Evolutionary conservation across 2,797 vertebrate species (phyloP), one percentile per base, ranked within the genome.

Genomic region (Etheostoma nigrum): DNA sequence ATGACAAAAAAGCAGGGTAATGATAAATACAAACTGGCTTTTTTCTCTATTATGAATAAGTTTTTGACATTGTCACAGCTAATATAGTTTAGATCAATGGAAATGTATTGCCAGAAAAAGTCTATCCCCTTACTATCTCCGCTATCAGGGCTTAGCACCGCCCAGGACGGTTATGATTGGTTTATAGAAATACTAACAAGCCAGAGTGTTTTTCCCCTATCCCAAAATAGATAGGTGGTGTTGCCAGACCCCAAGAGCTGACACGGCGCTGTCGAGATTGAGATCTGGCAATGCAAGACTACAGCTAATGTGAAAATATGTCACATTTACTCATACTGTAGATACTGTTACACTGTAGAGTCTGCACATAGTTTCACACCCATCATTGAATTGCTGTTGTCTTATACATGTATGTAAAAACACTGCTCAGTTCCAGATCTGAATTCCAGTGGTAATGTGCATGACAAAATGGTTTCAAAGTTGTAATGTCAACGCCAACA

Each of bases 391-490:
- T 21, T 55, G 30, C 30, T 58, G 33, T 53, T 59, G 67, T 62
- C 42, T 69, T 67, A 23, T 45, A 48, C 42, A 67, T 67, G 23
- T 45, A 48, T 65, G 16, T 25, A 18, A 42, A 68, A 74, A 64
- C 27, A 18, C 36, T 9, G 25, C 27, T 54, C 1, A 1, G 2
- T 67, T 27, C 36, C 66, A 60, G 36, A 78, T 76, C 49, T 73
- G 45, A 8, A 23, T 40, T 76, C 16, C 18, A 7, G 40, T 44
- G 10, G 11, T 42, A 42, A 69, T 52, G 21, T n/a, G 47, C 65
- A 74, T 77, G 13, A 69, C 14, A 2, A 67, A 83, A 76, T 58
- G 21, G 18, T 51, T 70, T 55, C 11, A 42, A 64, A 80, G 44
- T 65, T 70, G 60, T 49, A 67, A 44, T 44, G 36, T 58, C 13